Conservation (phyloP, 1,140 invertebrate genomes). For the Latrodectus geometricus region DNA sequence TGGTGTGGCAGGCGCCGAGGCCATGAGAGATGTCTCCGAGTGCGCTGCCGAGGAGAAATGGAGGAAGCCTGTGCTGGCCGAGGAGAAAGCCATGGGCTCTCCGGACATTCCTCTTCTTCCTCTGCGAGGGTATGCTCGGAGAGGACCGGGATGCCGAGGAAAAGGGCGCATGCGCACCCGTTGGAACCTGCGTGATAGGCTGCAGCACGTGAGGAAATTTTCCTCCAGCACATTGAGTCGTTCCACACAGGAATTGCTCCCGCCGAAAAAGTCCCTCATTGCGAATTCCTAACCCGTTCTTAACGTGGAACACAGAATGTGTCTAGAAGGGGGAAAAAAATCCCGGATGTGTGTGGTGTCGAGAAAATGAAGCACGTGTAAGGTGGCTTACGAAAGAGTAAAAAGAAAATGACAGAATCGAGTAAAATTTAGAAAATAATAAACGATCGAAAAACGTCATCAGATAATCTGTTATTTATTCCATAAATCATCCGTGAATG, state of each 20-base stretch:
- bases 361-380: no score
- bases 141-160: neutral
- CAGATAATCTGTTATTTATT: no score
- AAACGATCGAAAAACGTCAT: no score
- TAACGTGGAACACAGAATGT: no score
- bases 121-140: neutral
- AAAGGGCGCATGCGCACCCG: neutral
- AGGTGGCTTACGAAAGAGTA: no score
- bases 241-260: neutral
- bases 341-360: no score
- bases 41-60: conserved; percentile 8
- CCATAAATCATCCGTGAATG: no score
- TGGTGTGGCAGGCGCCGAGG: conserved; percentile 45
- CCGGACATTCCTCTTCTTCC: neutral
- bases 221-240: neutral
- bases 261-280: no score
- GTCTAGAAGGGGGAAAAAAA: no score
- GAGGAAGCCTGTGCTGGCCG: conserved; percentile 50
- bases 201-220: neutral
- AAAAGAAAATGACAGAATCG: no score
- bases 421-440: no score
- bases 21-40: neutral
- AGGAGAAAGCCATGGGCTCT: conserved; percentile 45
- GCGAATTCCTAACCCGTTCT: no score
- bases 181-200: conserved; percentile 4